Evolutionary conservation across 2,888 invertebrate species (phyloP).

Genomic region (Pelosia muscerda): DNA sequence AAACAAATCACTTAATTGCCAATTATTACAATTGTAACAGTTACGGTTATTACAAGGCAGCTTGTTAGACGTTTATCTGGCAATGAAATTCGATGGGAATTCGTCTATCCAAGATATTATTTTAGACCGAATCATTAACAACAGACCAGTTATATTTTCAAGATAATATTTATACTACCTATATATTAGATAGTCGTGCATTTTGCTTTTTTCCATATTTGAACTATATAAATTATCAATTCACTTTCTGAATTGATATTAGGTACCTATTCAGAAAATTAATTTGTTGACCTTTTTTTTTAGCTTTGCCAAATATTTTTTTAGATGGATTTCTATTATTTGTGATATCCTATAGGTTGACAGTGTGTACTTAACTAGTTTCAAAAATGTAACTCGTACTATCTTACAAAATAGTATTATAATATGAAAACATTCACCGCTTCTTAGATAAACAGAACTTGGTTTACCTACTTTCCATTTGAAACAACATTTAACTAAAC

Average conservation of each 20-base stretch:
- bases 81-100: not conserved
- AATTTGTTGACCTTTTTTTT: too few species aligned
- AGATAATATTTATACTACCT: too few species aligned
- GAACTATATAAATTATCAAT: too few species aligned
- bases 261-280: too few species aligned
- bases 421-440: not conserved
- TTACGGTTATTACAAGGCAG: not conserved
- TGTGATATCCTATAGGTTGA: not conserved
- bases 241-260: too few species aligned
- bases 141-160: too few species aligned
- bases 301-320: not conserved
- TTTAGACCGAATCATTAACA: too few species aligned
- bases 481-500: slow-evolving; percentile 31
- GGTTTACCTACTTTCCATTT: slow-evolving; percentile 35
- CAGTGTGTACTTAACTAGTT: not conserved
- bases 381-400: not conserved
- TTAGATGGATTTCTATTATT: not conserved
- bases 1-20: not conserved
- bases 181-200: too few species aligned
- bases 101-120: too few species aligned
- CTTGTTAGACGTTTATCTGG: not conserved
- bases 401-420: not conserved
- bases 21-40: not conserved
- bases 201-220: too few species aligned
- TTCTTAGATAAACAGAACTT: slow-evolving; percentile 14